Percentiles rank a stretch among this genome's conserved stretches.
phyloP scores from a whole-genome alignment of 30 jellyfish, hydroid and myxozoan genomes.

The Turritopsis dohrnii region DNA sequence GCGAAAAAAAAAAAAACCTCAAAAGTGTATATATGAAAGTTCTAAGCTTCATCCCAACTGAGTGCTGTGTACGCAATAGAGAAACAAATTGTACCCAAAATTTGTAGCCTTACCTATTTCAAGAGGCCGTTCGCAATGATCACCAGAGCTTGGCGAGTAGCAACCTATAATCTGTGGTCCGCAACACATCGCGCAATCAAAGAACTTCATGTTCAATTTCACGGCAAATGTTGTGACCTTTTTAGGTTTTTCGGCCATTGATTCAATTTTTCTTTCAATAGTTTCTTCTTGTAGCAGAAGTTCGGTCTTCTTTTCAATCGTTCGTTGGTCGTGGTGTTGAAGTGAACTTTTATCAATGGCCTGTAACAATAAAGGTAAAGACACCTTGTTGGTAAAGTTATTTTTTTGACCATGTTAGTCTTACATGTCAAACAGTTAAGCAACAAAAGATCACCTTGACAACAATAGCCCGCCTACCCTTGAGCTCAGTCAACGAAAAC shows the following conservation, averaged over 20 bases:
- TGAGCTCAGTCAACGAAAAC: constrained; percentile 44
- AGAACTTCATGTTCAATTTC: constrained; percentile 31
- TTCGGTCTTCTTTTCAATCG: constrained; percentile 27
- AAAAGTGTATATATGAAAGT: too few relatives aligned
- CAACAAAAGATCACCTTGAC: constrained; percentile 41
- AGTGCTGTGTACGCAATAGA: too few relatives aligned
- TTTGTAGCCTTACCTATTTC: constrained; percentile 79
- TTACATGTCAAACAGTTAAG: too few relatives aligned
- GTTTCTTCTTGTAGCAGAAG: constrained; percentile 52
- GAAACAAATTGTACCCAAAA: too few relatives aligned
- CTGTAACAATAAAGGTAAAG: constrained; percentile 8
- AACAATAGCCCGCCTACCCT: constrained; percentile 71
- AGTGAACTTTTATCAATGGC: constrained; percentile 42
- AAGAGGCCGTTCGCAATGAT: constrained; percentile 72
- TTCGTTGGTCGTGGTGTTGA: constrained; percentile 34
- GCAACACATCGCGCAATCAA: constrained; percentile 71
- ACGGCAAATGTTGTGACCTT: constrained; percentile 27
- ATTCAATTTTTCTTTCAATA: constrained; percentile 54
- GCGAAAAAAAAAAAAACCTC: too few relatives aligned
- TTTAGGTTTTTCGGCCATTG: constrained; percentile 34
- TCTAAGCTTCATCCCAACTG: too few relatives aligned
- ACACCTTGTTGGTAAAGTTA: too few relatives aligned
- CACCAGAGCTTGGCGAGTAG: constrained; percentile 68
- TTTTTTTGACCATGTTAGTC: too few relatives aligned
- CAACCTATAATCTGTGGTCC: constrained; percentile 74